These are phyloP conservation scores for Leptinotarsa peninsularis DNA, from an alignment of 2,888 invertebrate species.

Conservation along the genomic window DNA sequence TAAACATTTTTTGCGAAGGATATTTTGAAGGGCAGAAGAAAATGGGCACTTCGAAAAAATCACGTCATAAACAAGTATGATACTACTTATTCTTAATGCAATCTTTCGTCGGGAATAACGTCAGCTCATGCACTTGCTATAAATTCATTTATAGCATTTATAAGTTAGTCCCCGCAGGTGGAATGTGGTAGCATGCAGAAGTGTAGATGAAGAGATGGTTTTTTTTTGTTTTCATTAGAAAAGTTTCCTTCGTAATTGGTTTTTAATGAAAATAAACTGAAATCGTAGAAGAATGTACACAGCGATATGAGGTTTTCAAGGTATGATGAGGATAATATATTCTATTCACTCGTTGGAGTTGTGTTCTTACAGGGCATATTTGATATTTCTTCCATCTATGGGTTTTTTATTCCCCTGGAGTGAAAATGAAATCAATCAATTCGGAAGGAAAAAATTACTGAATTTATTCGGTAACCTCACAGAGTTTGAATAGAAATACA, in stretches of 20 bases:
- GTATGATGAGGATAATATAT: too few species aligned
- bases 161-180: background rate
- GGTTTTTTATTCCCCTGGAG: too few species aligned
- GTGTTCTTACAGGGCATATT: too few species aligned
- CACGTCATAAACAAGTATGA: conserved; percentile 36
- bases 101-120: conserved; percentile 33
- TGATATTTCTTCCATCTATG: too few species aligned
- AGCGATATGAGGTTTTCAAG: background rate
- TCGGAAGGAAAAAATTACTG: too few species aligned
- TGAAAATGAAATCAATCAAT: too few species aligned
- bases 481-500: too few species aligned
- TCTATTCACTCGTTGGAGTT: too few species aligned
- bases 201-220: background rate
- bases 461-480: too few species aligned
- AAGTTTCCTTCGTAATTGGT: background rate
- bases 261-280: background rate
- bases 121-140: conserved; percentile 22
- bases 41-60: conserved; percentile 33
- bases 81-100: conserved; percentile 30
- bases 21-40: conserved; percentile 9
- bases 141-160: background rate
- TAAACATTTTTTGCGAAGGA: conserved; percentile 1
- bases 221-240: background rate
- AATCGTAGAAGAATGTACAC: background rate
- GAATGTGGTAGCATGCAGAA: background rate